A percentile compares a stretch with the other conserved stretches of the same genome.
These are phyloP conservation scores for Drosophila trichaetosa DNA, from an alignment of 2,888 invertebrate genomes.

Conservation along the genomic window DNA sequence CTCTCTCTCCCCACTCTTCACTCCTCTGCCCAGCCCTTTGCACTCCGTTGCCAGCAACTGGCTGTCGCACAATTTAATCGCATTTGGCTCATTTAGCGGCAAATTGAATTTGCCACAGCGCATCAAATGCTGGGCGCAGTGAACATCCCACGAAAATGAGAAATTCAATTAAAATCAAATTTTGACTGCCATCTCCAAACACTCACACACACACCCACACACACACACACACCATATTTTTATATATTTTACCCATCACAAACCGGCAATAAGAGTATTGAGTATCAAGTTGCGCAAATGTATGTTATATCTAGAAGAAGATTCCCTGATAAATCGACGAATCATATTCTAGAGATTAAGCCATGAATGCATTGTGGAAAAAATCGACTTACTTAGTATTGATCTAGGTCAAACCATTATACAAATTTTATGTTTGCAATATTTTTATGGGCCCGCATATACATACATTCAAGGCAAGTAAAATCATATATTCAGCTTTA, in stretches of 20 bases:
- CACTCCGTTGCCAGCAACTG: background rate
- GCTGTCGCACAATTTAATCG: constrained; percentile 66
- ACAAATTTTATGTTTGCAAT: background rate
- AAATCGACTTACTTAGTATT: background rate
- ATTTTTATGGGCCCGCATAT: background rate
- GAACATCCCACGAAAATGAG: constrained; percentile 56
- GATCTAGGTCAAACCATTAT: background rate
- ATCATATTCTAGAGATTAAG: too few relatives aligned
- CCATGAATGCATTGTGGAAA: background rate
- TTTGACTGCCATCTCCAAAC: constrained; percentile 48
- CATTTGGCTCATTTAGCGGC: constrained; percentile 76
- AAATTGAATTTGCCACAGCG: constrained; percentile 72
- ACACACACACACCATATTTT: background rate
- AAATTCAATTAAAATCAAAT: constrained; percentile 78
- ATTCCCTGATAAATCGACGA: background rate
- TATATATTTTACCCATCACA: background rate
- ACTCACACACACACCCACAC: background rate
- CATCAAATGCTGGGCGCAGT: constrained; percentile 19
- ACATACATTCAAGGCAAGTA: background rate
- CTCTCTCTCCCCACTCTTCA: constrained; percentile 10
- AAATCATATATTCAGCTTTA: background rate
- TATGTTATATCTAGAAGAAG: background rate
- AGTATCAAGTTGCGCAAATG: background rate
- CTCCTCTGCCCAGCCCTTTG: constrained; percentile 10
- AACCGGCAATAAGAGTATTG: background rate